phyloP scores from a whole-genome alignment of 2,888 invertebrate genomes.

The Andrena praecox region DNA sequence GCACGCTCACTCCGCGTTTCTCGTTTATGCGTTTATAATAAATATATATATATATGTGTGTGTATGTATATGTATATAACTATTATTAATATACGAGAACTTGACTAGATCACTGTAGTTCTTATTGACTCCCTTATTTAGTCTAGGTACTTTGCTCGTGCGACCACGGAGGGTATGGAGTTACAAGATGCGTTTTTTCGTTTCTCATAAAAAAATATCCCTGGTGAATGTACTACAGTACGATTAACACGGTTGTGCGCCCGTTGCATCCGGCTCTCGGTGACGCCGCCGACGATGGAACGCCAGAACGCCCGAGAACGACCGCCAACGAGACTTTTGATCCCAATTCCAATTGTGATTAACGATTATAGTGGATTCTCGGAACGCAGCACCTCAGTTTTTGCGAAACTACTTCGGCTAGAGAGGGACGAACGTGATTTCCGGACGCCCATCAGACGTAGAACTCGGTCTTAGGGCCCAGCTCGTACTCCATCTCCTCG shows the following conservation, averaged over 20 bases:
- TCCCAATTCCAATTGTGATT: conserved; percentile 83
- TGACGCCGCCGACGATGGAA: conserved; percentile 12
- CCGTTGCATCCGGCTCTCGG: conserved; percentile 51
- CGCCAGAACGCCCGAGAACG: conserved; percentile 54
- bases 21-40: conserved; percentile 25
- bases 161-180: conserved; percentile 78
- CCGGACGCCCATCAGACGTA: conserved; percentile 89
- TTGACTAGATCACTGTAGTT: conserved; percentile 83
- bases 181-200: conserved; percentile 64
- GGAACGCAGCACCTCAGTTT: conserved; percentile 71
- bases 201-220: conserved; percentile 82
- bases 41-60: conserved; percentile 18
- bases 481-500: conserved; percentile 95
- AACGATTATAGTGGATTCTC: conserved; percentile 80
- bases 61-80: conserved; percentile 27
- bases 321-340: conserved; percentile 81
- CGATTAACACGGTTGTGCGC: conserved; percentile 64
- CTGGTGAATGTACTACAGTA: conserved; percentile 79
- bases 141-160: conserved; percentile 77
- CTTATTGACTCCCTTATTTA: conserved; percentile 74
- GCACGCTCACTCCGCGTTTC: conserved; percentile 21
- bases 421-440: conserved; percentile 32
- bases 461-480: conserved; percentile 95
- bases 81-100: conserved; percentile 68
- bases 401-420: conserved; percentile 2